Conservation (phyloP, 2,888 invertebrate genomes). For the Nomada fabriciana region DNA sequence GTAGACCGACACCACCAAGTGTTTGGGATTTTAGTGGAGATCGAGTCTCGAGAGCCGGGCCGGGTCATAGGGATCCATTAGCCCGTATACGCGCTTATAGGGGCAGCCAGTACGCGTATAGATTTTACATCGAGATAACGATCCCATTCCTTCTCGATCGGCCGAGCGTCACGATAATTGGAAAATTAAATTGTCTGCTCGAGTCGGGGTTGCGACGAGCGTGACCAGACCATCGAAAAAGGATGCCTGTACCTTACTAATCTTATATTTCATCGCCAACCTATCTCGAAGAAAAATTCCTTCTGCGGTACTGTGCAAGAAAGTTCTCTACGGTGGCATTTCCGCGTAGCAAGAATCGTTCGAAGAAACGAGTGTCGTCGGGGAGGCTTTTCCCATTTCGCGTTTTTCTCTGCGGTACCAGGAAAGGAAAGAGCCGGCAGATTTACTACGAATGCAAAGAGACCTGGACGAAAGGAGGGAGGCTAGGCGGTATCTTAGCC, state of each 20-base stretch:
- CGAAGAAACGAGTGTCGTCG: not conserved
- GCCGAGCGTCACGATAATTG: slow-evolving; percentile 81
- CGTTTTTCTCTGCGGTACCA: not conserved
- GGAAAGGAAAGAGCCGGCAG: not conserved
- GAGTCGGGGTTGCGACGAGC: slow-evolving; percentile 21
- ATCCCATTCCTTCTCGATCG: slow-evolving; percentile 66
- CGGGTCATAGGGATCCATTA: slow-evolving; percentile 76
- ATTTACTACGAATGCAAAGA: slow-evolving; percentile 65
- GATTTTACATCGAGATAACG: slow-evolving; percentile 78
- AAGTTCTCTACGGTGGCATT: too few relatives aligned
- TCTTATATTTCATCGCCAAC: too few relatives aligned
- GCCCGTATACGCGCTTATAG: slow-evolving; percentile 78
- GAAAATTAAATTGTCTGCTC: slow-evolving; percentile 83
- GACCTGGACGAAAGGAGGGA: slow-evolving; percentile 55
- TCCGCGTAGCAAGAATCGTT: not conserved
- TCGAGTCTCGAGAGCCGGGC: slow-evolving; percentile 74
- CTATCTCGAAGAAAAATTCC: not conserved
- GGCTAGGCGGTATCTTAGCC: slow-evolving; percentile 70
- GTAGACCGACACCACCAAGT: slow-evolving; percentile 52
- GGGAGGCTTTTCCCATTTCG: not conserved
- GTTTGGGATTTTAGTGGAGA: slow-evolving; percentile 80
- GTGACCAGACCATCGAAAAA: not conserved
- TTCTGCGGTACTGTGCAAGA: not conserved
- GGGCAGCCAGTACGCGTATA: slow-evolving; percentile 64
- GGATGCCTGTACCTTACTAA: too few relatives aligned